A percentile compares a stretch with the other conserved stretches of the same genome.
These are phyloP conservation scores for Drosophila busckii DNA, from an alignment of 1,140 invertebrate genomes.

Conservation along the genomic window DNA sequence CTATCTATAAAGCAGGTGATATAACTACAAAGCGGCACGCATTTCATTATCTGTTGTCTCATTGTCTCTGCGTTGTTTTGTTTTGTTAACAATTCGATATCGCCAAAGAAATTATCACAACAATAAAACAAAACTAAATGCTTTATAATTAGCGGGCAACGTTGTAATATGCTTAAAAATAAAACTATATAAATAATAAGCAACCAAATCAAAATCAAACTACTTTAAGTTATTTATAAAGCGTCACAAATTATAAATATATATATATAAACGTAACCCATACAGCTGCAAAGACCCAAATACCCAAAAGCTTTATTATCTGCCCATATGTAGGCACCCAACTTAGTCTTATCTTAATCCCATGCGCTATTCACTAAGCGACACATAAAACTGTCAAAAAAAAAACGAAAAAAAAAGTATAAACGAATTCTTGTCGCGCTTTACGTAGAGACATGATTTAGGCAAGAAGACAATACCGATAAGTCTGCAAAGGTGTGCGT, in stretches of 20 bases:
- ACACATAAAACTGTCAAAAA: constrained; percentile 74
- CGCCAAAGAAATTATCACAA: constrained; percentile 63
- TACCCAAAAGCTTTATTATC: constrained; percentile 65
- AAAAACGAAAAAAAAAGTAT: constrained; percentile 12
- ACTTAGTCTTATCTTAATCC: constrained; percentile 75
- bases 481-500: constrained; percentile 9
- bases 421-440: constrained; percentile 19
- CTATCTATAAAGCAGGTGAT: constrained; percentile 37
- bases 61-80: neutral
- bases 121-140: constrained; percentile 78
- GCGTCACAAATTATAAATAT: constrained; percentile 15
- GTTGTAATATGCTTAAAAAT: constrained; percentile 7
- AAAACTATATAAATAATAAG: neutral
- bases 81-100: constrained; percentile 25
- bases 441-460: constrained; percentile 44
- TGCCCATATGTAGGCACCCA: constrained; percentile 25
- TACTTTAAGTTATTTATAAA: constrained; percentile 25
- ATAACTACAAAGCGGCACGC: constrained; percentile 39
- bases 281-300: constrained; percentile 21
- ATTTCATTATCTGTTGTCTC: constrained; percentile 48
- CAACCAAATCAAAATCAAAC: constrained; percentile 13
- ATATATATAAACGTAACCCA: neutral
- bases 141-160: constrained; percentile 69
- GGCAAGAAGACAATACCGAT: constrained; percentile 62
- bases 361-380: constrained; percentile 73